Base-by-base conservation (phyloP, 1,140 invertebrate species). In the Caenorhabditis remanei region DNA sequence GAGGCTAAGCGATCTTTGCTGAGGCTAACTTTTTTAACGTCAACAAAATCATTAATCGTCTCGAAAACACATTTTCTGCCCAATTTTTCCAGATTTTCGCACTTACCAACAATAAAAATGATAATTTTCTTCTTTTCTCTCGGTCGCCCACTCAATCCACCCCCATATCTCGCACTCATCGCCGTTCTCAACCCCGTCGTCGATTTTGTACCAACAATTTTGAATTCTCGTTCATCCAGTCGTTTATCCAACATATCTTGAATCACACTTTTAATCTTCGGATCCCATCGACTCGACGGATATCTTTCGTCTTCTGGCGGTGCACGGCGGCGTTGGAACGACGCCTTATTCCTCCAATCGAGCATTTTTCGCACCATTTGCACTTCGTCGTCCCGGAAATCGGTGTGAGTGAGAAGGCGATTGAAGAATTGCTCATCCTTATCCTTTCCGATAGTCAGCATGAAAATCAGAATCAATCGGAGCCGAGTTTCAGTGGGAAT, bases 381-480 rank as follows among this genome's bases (percentile, higher is more conserved):
- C 11, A 50, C 50, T 24, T 79, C 71, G 3, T 41, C 32, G 6
- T 50, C 71, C 9, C 46, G 46, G 24, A 79, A 53, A 79, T 79
- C 71, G n/a, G 71, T 79, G 71, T 79, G 71, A 50, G 11, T 46
- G 11, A 79, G 43, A 79, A 79, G 46, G 13, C 46, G 71, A 50
- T 79, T 50, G n/a, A 79, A 53, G 46, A 50, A 79, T 14, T 79
- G 71, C 4, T 79, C 71, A 53, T 79, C 71, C 9, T 79, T 79
- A 24, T 79, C 71, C 3, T 50, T 79, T 79, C 71, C 71, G 9
- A 79, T 79, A 6, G 46, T 79, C 21, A 79, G n/a, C 46, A 79
- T 50, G 14, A 79, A 79, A 79, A 79, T 79, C 19, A 79, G 46
- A 79, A 79, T 79, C 46, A 79, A 24, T 21, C 71, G 71, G 16